phyloP scores from a whole-genome alignment of 2,797 vertebrate genomes.

The Coilia nasus region DNA sequence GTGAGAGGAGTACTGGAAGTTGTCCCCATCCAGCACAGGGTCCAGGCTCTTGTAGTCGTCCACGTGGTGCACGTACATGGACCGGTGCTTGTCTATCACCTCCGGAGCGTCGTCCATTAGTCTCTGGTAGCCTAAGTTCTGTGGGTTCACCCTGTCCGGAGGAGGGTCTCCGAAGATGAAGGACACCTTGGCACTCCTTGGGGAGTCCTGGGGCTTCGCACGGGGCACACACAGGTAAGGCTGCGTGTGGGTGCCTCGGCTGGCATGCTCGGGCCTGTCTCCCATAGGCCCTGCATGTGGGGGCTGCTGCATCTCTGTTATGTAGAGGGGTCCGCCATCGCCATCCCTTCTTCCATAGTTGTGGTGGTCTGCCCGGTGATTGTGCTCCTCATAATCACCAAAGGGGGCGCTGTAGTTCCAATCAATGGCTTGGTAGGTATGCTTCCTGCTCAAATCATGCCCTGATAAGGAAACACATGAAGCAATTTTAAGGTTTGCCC shows the following conservation, averaged over 20 bases:
- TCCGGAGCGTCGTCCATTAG: slow-evolving; percentile 93
- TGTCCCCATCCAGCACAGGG: slow-evolving; percentile 80
- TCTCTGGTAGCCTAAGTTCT: slow-evolving; percentile 93
- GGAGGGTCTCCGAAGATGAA: slow-evolving; percentile 96
- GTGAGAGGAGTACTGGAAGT: slow-evolving; percentile 84
- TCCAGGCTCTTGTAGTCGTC: slow-evolving; percentile 91
- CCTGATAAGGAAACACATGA: slow-evolving; percentile 73
- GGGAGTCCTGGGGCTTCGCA: slow-evolving; percentile 86
- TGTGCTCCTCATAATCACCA: slow-evolving; percentile 81
- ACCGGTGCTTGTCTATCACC: slow-evolving; percentile 85
- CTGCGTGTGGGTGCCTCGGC: slow-evolving; percentile 76
- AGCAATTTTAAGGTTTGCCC: background rate
- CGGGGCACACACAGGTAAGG: slow-evolving; percentile 83
- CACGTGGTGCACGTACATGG: slow-evolving; percentile 84
- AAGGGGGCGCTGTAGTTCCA: slow-evolving; percentile 92
- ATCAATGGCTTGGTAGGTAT: slow-evolving; percentile 86
- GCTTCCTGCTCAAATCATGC: slow-evolving; percentile 81
- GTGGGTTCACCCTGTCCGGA: slow-evolving; percentile 86
- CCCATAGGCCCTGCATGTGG: slow-evolving; percentile 78
- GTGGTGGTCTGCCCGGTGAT: slow-evolving; percentile 80
- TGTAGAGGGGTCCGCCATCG: slow-evolving; percentile 82
- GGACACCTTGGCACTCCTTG: slow-evolving; percentile 93
- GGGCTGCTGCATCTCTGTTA: slow-evolving; percentile 84
- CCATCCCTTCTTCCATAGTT: slow-evolving; percentile 80
- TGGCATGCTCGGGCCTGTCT: slow-evolving; percentile 79